Percentiles rank a stretch among this genome's conserved stretches.
phyloP scores from a whole-genome alignment of 2,113 vertebrate species.

The Leptosomus discolor region DNA sequence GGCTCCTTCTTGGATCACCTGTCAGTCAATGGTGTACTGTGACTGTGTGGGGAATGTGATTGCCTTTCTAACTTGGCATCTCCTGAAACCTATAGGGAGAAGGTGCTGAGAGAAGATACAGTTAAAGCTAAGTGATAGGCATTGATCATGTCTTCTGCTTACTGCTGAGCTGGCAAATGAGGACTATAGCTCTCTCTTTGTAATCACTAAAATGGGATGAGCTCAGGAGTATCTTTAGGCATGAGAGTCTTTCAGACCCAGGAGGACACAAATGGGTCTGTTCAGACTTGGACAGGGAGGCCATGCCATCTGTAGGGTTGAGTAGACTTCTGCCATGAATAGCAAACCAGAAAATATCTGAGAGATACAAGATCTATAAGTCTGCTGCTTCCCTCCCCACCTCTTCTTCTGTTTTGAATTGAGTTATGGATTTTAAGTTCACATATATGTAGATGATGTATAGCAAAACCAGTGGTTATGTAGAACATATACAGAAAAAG shows the following conservation, averaged over 20 bases:
- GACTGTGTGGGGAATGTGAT: background rate
- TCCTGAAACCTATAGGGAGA: background rate
- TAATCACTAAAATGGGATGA: background rate
- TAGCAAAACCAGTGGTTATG: background rate
- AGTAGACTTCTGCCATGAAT: background rate
- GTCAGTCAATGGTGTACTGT: background rate
- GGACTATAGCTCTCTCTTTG: background rate
- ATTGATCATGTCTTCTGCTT: background rate
- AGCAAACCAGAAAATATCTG: background rate
- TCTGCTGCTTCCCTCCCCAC: background rate
- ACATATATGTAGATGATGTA: background rate
- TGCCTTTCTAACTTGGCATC: background rate
- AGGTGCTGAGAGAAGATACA: background rate
- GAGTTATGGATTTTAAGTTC: background rate
- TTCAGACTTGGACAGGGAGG: background rate
- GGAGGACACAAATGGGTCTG: background rate
- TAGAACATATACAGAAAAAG: background rate
- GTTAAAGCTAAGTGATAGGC: background rate
- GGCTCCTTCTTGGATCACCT: background rate
- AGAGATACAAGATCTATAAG: background rate
- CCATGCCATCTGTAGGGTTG: background rate
- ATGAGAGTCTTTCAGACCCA: background rate
- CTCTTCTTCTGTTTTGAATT: background rate
- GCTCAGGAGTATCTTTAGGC: background rate
- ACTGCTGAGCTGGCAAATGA: background rate